Evolutionary conservation across 2,113 vertebrate genomes (phyloP), one percentile per base, ranked within the genome.

Genomic region (Thamnophis sirtalis): DNA sequence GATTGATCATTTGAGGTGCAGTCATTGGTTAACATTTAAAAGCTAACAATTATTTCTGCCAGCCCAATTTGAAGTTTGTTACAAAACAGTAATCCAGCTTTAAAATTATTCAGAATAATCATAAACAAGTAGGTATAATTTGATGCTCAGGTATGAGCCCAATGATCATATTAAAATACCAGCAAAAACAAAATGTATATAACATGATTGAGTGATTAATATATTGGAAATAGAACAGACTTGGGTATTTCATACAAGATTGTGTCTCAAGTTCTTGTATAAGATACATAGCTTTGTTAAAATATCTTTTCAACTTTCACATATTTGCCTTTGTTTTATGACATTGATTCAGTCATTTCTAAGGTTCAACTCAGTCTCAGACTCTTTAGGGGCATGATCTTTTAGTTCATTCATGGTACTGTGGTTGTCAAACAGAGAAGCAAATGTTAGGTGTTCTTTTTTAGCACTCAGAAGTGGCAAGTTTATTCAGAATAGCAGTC

Each of bases 151-250:
- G 91, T 93, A 80, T 95, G 93, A 93, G 95, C 93, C 95, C 94
- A 92, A 89, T 80, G 48, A 91, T 87, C 92, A 92, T 92, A 93
- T 93, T 93, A 21, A 86, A 93, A 92, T 94, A 96, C 63, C 55
- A 84, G 96, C 90, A 96, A 90, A 94, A 95, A 55, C 33, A 80
- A 80, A 94, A 95, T 94, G 51, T 73, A 95, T 86, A 93, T 95
- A 91, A 68, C 68, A 94, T 54, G 33, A 90, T 21, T 68, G 24
- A 38, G 84, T 93, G 94, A 97, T 96, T 95, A 84, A 48, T 88
- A 88, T 87, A 48, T n/a, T 56, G 55, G 19, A 54, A 54, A 86
- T 90, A 84, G 86, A 84, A 56, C 2, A 51, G 91, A 22, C 50
- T 94, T 92, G 91, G 60, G 11, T 68, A 68, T 68, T 89, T 43